Evolutionary conservation across 1,140 invertebrate genomes (phyloP).

Genomic region (Temnothorax longispinosus): DNA sequence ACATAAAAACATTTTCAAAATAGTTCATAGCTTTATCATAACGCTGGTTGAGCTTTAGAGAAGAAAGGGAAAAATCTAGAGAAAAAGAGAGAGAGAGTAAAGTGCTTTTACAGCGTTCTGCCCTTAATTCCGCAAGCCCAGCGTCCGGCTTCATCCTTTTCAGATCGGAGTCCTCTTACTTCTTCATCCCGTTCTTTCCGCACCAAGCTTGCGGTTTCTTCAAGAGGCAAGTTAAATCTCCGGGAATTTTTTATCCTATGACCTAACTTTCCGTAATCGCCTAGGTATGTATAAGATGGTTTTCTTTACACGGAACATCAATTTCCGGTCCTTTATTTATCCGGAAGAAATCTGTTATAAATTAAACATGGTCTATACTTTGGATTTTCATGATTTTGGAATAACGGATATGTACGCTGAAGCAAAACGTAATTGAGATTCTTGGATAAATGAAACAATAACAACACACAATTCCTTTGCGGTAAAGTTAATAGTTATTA

Average conservation of each 20-base stretch:
- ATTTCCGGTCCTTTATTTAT: background rate
- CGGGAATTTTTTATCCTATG: conserved; percentile 32
- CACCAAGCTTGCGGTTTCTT: background rate
- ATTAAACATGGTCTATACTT: conserved; percentile 10
- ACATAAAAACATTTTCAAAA: conserved; percentile 66
- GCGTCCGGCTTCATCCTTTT: conserved; percentile 56
- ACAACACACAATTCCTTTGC: background rate
- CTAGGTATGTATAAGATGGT: background rate
- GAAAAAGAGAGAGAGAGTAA: conserved; percentile 9
- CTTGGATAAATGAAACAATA: background rate
- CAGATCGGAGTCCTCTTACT: conserved; percentile 51
- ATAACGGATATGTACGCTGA: background rate
- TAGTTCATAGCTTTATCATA: conserved; percentile 61
- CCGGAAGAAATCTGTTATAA: background rate
- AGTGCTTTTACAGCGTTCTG: conserved; percentile 71
- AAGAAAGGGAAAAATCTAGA: conserved; percentile 18
- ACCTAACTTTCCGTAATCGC: conserved; percentile 49
- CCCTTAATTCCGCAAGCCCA: conserved; percentile 71
- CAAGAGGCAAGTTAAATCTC: conserved; percentile 37
- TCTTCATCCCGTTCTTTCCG: conserved; percentile 43
- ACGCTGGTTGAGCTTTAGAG: conserved; percentile 6
- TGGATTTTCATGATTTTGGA: background rate
- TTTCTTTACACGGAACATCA: conserved; percentile 8
- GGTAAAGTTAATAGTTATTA: background rate
- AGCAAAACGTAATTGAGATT: background rate